These are phyloP conservation scores for Alcedo quadribrachys DNA, from an alignment of 2,797 vertebrate species.

Conservation along the genomic window DNA sequence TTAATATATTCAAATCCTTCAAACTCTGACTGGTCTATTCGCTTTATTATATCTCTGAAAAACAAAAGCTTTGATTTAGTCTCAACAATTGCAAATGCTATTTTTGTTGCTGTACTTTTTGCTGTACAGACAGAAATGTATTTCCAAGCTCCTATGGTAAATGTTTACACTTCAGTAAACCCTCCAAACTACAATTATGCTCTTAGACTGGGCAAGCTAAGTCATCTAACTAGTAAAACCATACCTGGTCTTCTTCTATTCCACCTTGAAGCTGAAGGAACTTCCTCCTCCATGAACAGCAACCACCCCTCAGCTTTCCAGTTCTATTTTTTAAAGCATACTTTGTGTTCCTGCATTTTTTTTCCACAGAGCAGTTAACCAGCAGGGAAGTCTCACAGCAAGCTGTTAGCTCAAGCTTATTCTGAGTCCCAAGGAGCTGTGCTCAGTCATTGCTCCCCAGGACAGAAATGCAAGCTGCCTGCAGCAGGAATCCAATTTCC, in stretches of 20 bases:
- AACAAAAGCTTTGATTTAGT: neutral
- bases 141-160: neutral
- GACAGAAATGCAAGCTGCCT: neutral
- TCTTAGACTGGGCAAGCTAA: neutral
- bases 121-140: neutral
- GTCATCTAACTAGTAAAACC: neutral
- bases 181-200: neutral
- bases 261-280: neutral
- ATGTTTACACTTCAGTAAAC: neutral
- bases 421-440: neutral
- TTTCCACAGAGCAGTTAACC: neutral
- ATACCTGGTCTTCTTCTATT: neutral
- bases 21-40: conserved; percentile 98
- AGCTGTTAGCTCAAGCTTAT: neutral
- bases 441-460: rapidly evolving
- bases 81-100: neutral
- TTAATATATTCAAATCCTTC: conserved; percentile 99
- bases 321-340: neutral
- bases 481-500: neutral
- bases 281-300: neutral
- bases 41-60: conserved; percentile 93
- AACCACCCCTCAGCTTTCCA: neutral
- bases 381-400: neutral
- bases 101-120: neutral
- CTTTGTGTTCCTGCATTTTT: neutral